A percentile compares a stretch with the other conserved stretches of the same genome.
These are phyloP conservation scores for Chydorus sphaericus DNA, from an alignment of 2,888 invertebrate genomes.

Conservation along the genomic window DNA sequence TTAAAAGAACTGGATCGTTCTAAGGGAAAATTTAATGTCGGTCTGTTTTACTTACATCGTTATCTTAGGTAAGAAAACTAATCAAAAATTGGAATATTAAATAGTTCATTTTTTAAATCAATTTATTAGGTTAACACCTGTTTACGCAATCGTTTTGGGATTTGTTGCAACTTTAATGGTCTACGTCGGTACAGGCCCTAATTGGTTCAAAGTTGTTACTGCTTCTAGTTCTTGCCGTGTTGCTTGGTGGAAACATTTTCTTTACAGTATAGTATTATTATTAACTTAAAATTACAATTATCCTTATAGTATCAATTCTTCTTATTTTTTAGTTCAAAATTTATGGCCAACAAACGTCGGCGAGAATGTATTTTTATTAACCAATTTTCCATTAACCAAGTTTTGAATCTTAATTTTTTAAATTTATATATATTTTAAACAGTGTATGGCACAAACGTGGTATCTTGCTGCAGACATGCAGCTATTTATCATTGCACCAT, in stretches of 20 bases:
- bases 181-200: slow-evolving; percentile 52
- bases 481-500: slow-evolving; percentile 17
- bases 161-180: slow-evolving; percentile 57
- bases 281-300: slow-evolving; percentile 18
- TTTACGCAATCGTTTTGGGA: slow-evolving; percentile 52
- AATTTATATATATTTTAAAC: too few species aligned
- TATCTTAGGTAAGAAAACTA: slow-evolving; percentile 22
- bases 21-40: slow-evolving; percentile 5
- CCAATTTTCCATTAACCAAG: neutral
- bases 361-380: neutral
- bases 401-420: too few species aligned
- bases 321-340: neutral
- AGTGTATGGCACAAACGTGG: slow-evolving; percentile 63
- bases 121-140: slow-evolving; percentile 47
- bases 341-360: neutral
- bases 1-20: slow-evolving; percentile 4
- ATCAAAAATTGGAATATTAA: slow-evolving; percentile 1
- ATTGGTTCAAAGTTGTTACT: slow-evolving; percentile 58
- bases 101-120: too few species aligned
- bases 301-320: neutral
- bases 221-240: slow-evolving; percentile 43
- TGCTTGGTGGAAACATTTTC: slow-evolving; percentile 58
- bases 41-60: slow-evolving; percentile 17
- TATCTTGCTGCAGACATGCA: slow-evolving; percentile 36
- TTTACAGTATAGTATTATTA: slow-evolving; percentile 32